phyloP scores from a whole-genome alignment of 2,888 invertebrate species.

The Dicranocentrus wangi region DNA sequence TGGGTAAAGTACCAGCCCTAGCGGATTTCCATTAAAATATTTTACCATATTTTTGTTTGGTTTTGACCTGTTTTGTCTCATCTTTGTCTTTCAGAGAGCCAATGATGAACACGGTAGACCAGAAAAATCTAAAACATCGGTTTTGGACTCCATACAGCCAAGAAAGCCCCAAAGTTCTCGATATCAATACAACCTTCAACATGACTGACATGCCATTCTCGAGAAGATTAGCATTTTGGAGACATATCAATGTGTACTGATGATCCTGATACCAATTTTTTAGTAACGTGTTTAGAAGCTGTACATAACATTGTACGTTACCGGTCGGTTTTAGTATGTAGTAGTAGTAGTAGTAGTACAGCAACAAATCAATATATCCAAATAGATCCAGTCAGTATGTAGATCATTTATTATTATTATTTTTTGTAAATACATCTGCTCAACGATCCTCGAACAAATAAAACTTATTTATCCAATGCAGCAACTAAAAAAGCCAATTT shows the following conservation, averaged over 20 bases:
- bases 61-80: neutral
- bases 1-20: conserved; percentile 45
- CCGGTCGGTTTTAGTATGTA: too few species aligned
- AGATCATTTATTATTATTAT: too few species aligned
- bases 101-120: conserved; percentile 56
- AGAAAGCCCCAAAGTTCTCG: conserved; percentile 49
- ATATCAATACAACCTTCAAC: conserved; percentile 48
- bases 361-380: too few species aligned
- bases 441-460: too few species aligned
- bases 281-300: too few species aligned
- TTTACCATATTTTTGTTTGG: neutral
- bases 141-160: conserved; percentile 57
- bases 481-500: too few species aligned
- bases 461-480: too few species aligned
- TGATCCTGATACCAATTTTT: neutral
- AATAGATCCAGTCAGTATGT: too few species aligned
- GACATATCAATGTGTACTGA: conserved; percentile 54
- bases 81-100: conserved; percentile 44
- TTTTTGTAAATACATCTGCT: too few species aligned
- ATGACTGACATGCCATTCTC: conserved; percentile 58
- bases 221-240: conserved; percentile 57
- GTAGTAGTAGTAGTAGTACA: too few species aligned
- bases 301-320: too few species aligned
- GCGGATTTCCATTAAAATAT: neutral
- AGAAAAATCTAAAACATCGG: conserved; percentile 58